These are phyloP conservation scores for Apis mellifera DNA, from an alignment of 1,140 invertebrate genomes.

Conservation along the genomic window DNA sequence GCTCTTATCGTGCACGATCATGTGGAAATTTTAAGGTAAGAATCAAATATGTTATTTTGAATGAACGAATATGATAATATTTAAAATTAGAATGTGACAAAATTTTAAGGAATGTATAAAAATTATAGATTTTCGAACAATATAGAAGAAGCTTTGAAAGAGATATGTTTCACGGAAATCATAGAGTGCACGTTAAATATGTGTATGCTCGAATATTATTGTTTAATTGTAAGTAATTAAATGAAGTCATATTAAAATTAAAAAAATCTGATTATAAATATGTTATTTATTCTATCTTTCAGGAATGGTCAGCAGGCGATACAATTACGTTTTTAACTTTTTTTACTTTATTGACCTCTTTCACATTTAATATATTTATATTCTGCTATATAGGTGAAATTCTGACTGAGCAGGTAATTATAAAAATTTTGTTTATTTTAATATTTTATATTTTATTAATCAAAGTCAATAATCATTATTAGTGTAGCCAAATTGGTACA, in stretches of 20 bases:
- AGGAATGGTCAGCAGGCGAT: conserved; percentile 64
- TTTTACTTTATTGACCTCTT: conserved; percentile 58
- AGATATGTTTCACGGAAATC: conserved; percentile 50
- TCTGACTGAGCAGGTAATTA: conserved; percentile 63
- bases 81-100: neutral
- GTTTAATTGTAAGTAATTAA: conserved; percentile 36
- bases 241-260: neutral
- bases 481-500: conserved; percentile 50
- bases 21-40: conserved; percentile 43
- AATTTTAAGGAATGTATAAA: neutral
- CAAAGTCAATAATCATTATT: neutral
- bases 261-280: no score
- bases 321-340: conserved; percentile 55
- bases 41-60: neutral
- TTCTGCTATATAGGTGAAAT: conserved; percentile 69
- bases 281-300: conserved; percentile 6
- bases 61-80: neutral
- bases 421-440: neutral
- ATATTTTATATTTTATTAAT: neutral
- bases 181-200: conserved; percentile 38
- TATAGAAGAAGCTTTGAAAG: conserved; percentile 32
- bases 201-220: conserved; percentile 60
- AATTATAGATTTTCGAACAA: conserved; percentile 44
- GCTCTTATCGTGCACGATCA: conserved; percentile 36
- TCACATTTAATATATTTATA: conserved; percentile 68